Evolutionary conservation across 2,888 invertebrate species (phyloP).

Genomic region (Ischnura elegans): DNA sequence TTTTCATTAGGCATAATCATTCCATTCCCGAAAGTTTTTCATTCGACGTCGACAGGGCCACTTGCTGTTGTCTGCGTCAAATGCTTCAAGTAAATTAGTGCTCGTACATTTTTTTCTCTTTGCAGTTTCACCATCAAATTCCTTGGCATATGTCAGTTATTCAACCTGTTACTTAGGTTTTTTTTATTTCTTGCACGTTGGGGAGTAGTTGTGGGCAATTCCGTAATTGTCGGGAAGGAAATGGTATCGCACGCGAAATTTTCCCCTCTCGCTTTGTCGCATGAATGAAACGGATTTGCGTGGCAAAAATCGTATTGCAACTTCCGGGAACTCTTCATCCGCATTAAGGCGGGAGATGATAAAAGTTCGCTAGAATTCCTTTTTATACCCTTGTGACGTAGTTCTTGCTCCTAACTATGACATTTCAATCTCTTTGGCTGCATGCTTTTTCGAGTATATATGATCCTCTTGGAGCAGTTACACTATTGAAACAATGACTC

Average conservation of each 20-base stretch:
- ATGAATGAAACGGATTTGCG: background rate
- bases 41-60: too few relatives aligned
- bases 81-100: too few relatives aligned
- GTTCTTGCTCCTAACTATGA: background rate
- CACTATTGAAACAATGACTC: background rate
- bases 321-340: slow-evolving; percentile 21
- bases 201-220: background rate
- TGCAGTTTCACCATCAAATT: too few relatives aligned
- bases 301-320: background rate
- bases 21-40: too few relatives aligned
- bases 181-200: too few relatives aligned
- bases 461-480: background rate
- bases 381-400: background rate
- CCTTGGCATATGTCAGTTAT: too few relatives aligned
- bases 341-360: background rate
- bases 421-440: background rate
- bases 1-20: too few relatives aligned
- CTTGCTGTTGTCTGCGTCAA: too few relatives aligned
- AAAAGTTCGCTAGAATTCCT: background rate
- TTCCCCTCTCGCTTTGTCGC: background rate
- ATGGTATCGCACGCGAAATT: background rate
- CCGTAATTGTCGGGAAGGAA: background rate
- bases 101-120: too few relatives aligned
- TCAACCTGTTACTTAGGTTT: too few relatives aligned
- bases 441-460: background rate